Conservation (phyloP, 2,888 invertebrate genomes). For the Euspilapteryx auroguttella region DNA sequence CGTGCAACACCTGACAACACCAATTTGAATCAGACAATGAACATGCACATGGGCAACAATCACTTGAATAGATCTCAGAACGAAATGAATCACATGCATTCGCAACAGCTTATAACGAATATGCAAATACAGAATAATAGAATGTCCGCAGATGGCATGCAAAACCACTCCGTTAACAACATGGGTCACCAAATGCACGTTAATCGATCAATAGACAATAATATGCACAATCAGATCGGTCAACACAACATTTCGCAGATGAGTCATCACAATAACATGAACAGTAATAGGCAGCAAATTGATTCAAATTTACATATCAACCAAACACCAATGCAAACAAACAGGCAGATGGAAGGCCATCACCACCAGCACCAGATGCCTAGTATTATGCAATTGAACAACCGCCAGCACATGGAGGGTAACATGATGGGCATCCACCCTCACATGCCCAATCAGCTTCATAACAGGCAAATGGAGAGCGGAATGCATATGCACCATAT, state of each 20-base stretch:
- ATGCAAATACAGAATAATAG: slow-evolving; percentile 46
- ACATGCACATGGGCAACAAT: slow-evolving; percentile 34
- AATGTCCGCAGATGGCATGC: slow-evolving; percentile 49
- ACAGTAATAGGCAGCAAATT: slow-evolving; percentile 28
- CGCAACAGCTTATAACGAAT: slow-evolving; percentile 36
- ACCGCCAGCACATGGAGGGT: slow-evolving; percentile 35
- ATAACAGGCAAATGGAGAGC: slow-evolving; percentile 41
- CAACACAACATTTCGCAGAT: slow-evolving; percentile 46
- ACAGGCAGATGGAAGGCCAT: slow-evolving; percentile 41
- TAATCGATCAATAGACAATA: slow-evolving; percentile 39
- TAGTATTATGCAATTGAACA: slow-evolving; percentile 46
- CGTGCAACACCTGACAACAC: slow-evolving; percentile 35
- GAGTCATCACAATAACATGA: slow-evolving; percentile 42
- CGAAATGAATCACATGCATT: slow-evolving; percentile 46
- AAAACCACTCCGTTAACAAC: slow-evolving; percentile 35
- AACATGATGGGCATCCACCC: slow-evolving; percentile 46
- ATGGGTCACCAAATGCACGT: slow-evolving; percentile 40
- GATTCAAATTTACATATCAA: slow-evolving; percentile 44
- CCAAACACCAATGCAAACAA: slow-evolving; percentile 41
- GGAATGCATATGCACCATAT: slow-evolving; percentile 50
- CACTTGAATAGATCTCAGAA: slow-evolving; percentile 36
- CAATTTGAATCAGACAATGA: slow-evolving; percentile 38
- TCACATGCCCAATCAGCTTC: slow-evolving; percentile 45
- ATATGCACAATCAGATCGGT: slow-evolving; percentile 34
- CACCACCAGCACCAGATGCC: slow-evolving; percentile 52